These are phyloP conservation scores for Drosophila robusta DNA, from an alignment of 2,888 invertebrate species.

Conservation along the genomic window DNA sequence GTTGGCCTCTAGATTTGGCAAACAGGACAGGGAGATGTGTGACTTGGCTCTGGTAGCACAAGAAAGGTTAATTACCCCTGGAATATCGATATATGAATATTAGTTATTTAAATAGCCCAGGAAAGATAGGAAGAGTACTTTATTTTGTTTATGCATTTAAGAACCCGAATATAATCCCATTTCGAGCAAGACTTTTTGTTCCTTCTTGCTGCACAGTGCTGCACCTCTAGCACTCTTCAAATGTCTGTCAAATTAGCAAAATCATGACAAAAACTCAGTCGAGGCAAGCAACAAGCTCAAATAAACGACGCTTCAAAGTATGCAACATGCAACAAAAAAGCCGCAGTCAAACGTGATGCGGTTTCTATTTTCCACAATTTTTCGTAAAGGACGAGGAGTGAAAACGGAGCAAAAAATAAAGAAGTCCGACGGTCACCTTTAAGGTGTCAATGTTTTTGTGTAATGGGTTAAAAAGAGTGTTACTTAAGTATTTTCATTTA, in stretches of 20 bases:
- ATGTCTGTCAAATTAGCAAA: constrained; percentile 58
- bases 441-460: constrained; percentile 1
- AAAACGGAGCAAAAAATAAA: not conserved
- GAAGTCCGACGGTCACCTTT: constrained; percentile 8
- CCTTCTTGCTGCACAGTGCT: not conserved
- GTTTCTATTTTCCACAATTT: constrained; percentile 61
- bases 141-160: not conserved
- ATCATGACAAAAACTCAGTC: constrained; percentile 44
- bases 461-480: no score
- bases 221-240: not conserved
- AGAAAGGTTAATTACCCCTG: constrained; percentile 28
- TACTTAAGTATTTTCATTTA: no score
- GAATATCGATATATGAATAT: constrained; percentile 32
- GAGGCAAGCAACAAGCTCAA: constrained; percentile 36
- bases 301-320: constrained; percentile 59
- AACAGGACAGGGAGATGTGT: constrained; percentile 9
- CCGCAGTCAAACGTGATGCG: constrained; percentile 75
- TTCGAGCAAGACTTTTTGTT: not conserved
- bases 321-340: constrained; percentile 58
- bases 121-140: no score
- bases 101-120: not conserved
- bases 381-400: constrained; percentile 21
- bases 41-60: not conserved
- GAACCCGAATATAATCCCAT: not conserved
- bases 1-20: constrained; percentile 42